phyloP scores from a whole-genome alignment of 1,140 invertebrate species.

The Notospermus geniculatus region DNA sequence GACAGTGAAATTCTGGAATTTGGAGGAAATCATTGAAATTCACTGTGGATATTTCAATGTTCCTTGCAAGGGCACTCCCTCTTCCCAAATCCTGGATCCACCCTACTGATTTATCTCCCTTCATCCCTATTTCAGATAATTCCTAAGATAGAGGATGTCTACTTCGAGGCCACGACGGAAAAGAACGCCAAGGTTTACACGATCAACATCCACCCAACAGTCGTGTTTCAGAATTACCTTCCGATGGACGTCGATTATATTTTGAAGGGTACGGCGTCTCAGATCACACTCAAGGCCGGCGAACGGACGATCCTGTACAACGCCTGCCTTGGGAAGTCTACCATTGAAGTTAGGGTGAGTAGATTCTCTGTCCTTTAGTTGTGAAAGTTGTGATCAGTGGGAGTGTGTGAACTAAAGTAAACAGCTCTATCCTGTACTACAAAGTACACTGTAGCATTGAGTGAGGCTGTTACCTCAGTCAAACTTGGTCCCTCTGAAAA shows the following conservation, averaged over 20 bases:
- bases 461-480: too few relatives aligned
- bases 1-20: too few relatives aligned
- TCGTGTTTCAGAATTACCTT: constrained; percentile 87
- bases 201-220: constrained; percentile 81
- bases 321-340: constrained; percentile 68
- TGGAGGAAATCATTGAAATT: too few relatives aligned
- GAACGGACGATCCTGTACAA: constrained; percentile 69
- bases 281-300: constrained; percentile 63
- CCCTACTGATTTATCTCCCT: constrained; percentile 11
- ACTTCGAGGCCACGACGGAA: constrained; percentile 74
- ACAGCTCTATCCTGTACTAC: too few relatives aligned
- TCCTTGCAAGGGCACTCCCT: too few relatives aligned
- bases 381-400: too few relatives aligned
- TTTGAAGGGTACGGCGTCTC: constrained; percentile 56
- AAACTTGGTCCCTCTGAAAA: too few relatives aligned
- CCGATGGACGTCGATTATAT: constrained; percentile 76
- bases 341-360: constrained; percentile 56
- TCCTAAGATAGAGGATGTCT: constrained; percentile 82
- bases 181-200: constrained; percentile 80
- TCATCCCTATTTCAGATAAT: constrained; percentile 62
- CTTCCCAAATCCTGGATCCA: too few relatives aligned
- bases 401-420: too few relatives aligned
- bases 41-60: too few relatives aligned
- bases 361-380: constrained; percentile 1
- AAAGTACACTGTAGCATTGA: too few relatives aligned